Conservation (phyloP, 2,888 invertebrate genomes). For the Cosmorhoe ocellata region DNA sequence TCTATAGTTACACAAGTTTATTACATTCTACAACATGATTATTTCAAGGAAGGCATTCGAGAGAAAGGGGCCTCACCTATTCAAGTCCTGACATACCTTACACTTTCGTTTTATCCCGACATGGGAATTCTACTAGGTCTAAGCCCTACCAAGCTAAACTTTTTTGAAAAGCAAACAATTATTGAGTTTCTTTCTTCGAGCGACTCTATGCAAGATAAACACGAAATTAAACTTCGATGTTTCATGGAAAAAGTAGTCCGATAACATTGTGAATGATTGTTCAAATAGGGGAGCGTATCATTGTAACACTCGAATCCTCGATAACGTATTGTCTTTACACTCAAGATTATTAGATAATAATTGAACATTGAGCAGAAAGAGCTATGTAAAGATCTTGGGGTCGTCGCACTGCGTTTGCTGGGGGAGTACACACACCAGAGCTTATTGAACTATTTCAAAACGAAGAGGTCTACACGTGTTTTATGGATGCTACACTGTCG, state of each 20-base stretch:
- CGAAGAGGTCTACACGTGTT: conserved; percentile 35
- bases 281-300: conserved; percentile 35
- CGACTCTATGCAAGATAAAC: conserved; percentile 3
- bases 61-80: conserved; percentile 19
- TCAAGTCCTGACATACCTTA: conserved; percentile 17
- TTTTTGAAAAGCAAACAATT: too few species aligned
- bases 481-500: conserved; percentile 46
- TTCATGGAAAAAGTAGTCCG: conserved; percentile 37
- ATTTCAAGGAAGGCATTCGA: conserved; percentile 20
- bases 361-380: conserved; percentile 25
- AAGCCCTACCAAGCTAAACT: too few species aligned
- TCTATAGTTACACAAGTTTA: conserved; percentile 15
- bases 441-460: conserved; percentile 44
- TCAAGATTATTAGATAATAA: conserved; percentile 21
- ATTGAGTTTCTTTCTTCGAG: too few species aligned
- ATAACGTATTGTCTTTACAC: conserved; percentile 41
- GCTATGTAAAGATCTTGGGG: conserved; percentile 35
- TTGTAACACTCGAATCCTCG: conserved; percentile 35
- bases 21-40: conserved; percentile 20
- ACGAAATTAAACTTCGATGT: conserved; percentile 15
- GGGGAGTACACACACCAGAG: conserved; percentile 49
- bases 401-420: conserved; percentile 59
- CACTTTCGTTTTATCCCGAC: conserved; percentile 20
- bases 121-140: not conserved
- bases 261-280: conserved; percentile 41